Base-by-base conservation (phyloP, 2,113 vertebrate genomes). In the Neomonachus schauinslandi region DNA sequence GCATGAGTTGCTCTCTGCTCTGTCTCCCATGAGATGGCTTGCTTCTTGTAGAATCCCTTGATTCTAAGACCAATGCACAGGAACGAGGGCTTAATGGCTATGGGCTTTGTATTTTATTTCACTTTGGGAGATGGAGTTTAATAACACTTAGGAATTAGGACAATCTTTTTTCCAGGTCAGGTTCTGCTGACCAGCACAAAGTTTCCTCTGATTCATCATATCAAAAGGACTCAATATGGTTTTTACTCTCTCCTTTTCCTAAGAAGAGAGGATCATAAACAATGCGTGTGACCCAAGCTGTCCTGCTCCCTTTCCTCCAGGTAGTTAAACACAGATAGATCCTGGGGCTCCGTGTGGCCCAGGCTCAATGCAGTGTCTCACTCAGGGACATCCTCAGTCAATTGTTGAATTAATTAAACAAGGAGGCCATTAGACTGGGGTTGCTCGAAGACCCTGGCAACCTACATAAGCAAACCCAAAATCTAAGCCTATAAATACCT, bases 141-240 rank as follows among this genome's bases (percentile, higher is more conserved):
- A 90, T 94, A 98, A 96, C 90, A 79, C 2, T 76, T 67, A 96
- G 76, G 80, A 98, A 95, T 96, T 81, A 96, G 95, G 83, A 65
- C 96, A 87, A 13, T 36, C 55, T 94, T 96, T 93, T 77, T 55
- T 36, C 74, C 39, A 87, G 79, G 86, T 96, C 86, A 83, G 83
- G 39, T 91, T 96, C 90, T 92, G 96, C 98, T 97, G 94, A 97
- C 87, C 79, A 65, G 87, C 7, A 61, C 63, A 24, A 36, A 65
- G 31, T 96, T 96, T 95, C 95, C 53, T 96, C 69, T 53, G 90
- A 72, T 88, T 97, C 94, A 96, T 97, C 74, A 94, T 36, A 87
- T 36, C 42, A 80, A 71, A 95, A 85, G 22, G 2, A 84, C 76
- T 26, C 57, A 65, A 7, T 71, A 12, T 31, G 67, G 7, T 33